Evolutionary conservation across 2,888 invertebrate species (phyloP).

Genomic region (Bellardia bayeri): DNA sequence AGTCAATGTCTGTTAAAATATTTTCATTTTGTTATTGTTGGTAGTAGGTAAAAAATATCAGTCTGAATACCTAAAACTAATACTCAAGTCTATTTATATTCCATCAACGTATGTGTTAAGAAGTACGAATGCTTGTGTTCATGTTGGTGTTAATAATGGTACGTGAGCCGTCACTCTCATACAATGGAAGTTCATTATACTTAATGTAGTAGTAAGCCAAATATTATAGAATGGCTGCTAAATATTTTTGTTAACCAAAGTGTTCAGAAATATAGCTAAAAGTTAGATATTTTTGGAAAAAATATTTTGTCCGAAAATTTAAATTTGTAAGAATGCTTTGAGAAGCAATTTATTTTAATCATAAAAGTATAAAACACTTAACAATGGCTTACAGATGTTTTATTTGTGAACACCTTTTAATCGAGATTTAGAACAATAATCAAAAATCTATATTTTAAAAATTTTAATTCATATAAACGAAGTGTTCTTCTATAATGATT

Average conservation of each 20-base stretch:
- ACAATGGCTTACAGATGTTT: no score
- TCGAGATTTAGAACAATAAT: no score
- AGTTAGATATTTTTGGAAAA: no score
- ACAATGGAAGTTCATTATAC: slow-evolving; percentile 38
- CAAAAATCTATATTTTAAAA: no score
- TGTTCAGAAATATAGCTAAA: background rate
- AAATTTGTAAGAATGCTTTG: no score
- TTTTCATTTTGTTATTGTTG: slow-evolving; percentile 16
- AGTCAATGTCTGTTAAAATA: slow-evolving; percentile 16
- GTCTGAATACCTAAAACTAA: background rate
- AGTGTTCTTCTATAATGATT: no score
- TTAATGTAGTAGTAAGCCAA: slow-evolving; percentile 28
- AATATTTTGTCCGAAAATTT: no score
- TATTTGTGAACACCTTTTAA: no score
- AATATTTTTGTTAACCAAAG: background rate
- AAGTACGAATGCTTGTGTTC: background rate
- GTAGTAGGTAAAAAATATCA: background rate
- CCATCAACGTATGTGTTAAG: slow-evolving; percentile 5
- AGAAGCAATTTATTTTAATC: no score
- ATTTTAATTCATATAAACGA: background rate
- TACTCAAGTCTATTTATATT: slow-evolving; percentile 22
- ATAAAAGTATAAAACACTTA: no score
- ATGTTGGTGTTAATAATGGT: slow-evolving; percentile 49
- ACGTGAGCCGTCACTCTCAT: slow-evolving; percentile 68
- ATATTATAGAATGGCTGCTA: background rate